phyloP scores from a whole-genome alignment of 2,113 vertebrate species.

The Clinocottus analis region DNA sequence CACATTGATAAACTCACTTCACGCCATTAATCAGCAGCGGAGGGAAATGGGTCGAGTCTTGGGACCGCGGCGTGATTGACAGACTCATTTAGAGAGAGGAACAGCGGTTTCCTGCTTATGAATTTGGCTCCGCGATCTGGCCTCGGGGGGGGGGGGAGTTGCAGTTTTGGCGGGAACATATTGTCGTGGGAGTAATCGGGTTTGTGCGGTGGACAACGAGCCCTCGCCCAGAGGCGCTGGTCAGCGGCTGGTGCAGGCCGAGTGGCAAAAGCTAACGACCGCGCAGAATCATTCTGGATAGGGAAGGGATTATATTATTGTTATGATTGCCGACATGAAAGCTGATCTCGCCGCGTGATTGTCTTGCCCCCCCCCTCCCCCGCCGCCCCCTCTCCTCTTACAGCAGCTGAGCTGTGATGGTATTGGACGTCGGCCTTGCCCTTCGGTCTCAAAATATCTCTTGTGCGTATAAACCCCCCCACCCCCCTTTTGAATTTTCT shows the following conservation, averaged over 20 bases:
- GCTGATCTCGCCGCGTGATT: slow-evolving; percentile 50
- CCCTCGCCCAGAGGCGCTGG: neutral
- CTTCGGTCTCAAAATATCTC: slow-evolving; percentile 51
- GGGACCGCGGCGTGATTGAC: slow-evolving; percentile 82
- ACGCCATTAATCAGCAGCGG: slow-evolving; percentile 83
- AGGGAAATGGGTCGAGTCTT: slow-evolving; percentile 77
- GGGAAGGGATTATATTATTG: slow-evolving; percentile 44
- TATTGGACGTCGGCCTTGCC: slow-evolving; percentile 49
- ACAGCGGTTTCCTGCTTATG: slow-evolving; percentile 65
- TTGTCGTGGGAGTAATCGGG: slow-evolving; percentile 15
- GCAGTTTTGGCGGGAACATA: slow-evolving; percentile 17
- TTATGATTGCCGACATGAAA: slow-evolving; percentile 63
- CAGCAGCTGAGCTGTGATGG: slow-evolving; percentile 43
- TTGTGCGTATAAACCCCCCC: no score
- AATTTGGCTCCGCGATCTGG: slow-evolving; percentile 67
- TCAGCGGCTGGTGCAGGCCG: slow-evolving; percentile 12
- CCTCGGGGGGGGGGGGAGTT: neutral
- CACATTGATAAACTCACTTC: slow-evolving; percentile 85
- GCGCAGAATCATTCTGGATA: slow-evolving; percentile 45
- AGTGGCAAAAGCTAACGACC: slow-evolving; percentile 26
- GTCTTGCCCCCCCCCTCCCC: slow-evolving; percentile 39
- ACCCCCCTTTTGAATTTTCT: slow-evolving; percentile 50
- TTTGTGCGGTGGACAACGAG: slow-evolving; percentile 22
- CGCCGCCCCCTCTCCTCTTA: slow-evolving; percentile 39
- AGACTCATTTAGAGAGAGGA: slow-evolving; percentile 82